These are phyloP conservation scores for Ctenodactylus gundi DNA, from an alignment of 2,113 vertebrate species.

Conservation along the genomic window DNA sequence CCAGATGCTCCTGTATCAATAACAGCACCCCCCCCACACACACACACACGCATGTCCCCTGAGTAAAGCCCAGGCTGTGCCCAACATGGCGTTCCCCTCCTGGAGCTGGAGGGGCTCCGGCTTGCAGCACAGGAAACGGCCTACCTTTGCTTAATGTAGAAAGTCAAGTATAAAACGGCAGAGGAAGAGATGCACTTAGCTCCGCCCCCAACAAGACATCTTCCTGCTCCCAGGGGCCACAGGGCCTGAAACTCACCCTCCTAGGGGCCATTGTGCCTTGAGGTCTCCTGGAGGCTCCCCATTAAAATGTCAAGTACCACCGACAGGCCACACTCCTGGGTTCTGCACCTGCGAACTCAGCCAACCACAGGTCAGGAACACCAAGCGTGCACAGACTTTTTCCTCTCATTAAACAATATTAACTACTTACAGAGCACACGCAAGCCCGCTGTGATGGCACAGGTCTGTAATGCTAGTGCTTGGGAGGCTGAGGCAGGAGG, in stretches of 20 bases:
- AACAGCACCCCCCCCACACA: no score
- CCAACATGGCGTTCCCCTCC: neutral
- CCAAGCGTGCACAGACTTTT: neutral
- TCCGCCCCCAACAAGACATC: neutral
- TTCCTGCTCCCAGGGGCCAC: neutral
- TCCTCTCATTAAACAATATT: neutral
- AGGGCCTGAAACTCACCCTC: neutral
- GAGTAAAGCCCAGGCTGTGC: neutral
- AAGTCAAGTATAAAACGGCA: neutral
- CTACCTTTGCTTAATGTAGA: neutral
- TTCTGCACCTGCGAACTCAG: neutral
- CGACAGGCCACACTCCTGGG: neutral
- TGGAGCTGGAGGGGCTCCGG: neutral
- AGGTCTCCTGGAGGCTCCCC: neutral
- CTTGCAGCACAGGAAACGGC: neutral
- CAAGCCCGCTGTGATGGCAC: no score
- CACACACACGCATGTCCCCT: no score
- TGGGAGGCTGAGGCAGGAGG: no score
- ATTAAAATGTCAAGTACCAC: neutral
- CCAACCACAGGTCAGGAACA: neutral
- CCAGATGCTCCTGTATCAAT: neutral
- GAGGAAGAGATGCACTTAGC: no score
- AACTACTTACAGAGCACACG: neutral
- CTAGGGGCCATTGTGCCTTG: fast-evolving
- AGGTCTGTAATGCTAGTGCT: no score